Conservation (phyloP, 2,797 vertebrate genomes). For the Gallinago nigripennis region DNA sequence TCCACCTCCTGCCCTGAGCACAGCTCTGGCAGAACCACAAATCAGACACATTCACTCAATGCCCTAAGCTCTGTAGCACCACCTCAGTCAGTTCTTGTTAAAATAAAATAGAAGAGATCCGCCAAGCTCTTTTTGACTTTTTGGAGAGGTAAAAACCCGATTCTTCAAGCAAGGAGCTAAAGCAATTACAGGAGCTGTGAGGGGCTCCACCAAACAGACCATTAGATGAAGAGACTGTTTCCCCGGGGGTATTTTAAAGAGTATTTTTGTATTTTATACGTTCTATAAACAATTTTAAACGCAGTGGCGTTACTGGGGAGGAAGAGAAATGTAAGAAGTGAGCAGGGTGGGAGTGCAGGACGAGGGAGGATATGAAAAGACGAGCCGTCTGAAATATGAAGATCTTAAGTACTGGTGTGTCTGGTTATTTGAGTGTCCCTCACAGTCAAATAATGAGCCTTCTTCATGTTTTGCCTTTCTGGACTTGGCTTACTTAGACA, state of each 20-base stretch:
- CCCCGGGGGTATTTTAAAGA: conserved; percentile 51
- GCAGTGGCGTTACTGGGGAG: background rate
- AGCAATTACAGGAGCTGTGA: conserved; percentile 32
- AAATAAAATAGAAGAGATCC: background rate
- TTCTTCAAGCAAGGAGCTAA: background rate
- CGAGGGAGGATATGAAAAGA: conserved; percentile 58
- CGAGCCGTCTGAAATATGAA: conserved; percentile 65
- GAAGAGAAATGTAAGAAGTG: conserved; percentile 67
- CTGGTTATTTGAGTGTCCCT: conserved; percentile 75
- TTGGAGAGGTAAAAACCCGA: background rate
- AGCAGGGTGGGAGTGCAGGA: conserved; percentile 43
- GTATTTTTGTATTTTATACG: conserved; percentile 66
- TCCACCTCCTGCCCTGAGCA: background rate
- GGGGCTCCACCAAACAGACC: background rate
- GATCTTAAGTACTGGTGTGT: conserved; percentile 73
- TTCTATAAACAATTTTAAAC: conserved; percentile 56
- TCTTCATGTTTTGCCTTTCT: conserved; percentile 79
- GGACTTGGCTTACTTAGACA: conserved; percentile 75
- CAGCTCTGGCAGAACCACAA: background rate
- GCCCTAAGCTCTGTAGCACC: background rate
- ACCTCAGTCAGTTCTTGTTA: background rate
- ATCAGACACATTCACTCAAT: background rate
- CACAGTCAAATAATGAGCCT: conserved; percentile 76
- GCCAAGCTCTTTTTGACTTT: background rate
- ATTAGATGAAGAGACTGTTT: conserved; percentile 50